phyloP scores from a whole-genome alignment of 2,888 invertebrate species.

The Ormyrus labotus region DNA sequence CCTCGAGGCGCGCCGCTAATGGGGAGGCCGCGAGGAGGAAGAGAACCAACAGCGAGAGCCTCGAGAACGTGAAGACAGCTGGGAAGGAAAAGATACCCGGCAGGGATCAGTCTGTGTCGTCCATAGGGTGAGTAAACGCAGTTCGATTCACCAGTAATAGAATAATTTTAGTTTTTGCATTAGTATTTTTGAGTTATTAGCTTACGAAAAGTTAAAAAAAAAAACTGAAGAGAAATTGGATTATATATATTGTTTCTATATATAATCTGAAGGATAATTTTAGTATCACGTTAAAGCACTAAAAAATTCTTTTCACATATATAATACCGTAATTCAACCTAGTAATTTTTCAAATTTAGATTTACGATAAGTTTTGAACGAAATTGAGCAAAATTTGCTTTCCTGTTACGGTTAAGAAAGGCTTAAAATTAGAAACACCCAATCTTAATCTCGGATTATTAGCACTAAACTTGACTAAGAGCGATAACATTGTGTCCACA shows the following conservation, averaged over 20 bases:
- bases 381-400: too few species aligned
- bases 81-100: conserved; percentile 9
- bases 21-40: background rate
- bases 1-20: conserved; percentile 7
- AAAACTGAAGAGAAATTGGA: too few species aligned
- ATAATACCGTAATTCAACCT: too few species aligned
- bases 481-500: conserved; percentile 37
- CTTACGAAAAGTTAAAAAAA: too few species aligned
- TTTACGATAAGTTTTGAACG: too few species aligned
- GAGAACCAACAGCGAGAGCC: conserved; percentile 33
- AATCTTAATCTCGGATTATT: conserved; percentile 10
- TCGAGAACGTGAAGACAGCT: background rate
- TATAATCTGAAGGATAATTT: background rate
- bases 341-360: too few species aligned
- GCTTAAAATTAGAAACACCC: background rate
- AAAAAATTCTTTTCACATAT: too few species aligned
- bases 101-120: conserved; percentile 18
- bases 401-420: too few species aligned
- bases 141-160: background rate
- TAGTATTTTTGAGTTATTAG: too few species aligned
- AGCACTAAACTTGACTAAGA: background rate
- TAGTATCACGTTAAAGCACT: too few species aligned
- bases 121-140: conserved; percentile 33
- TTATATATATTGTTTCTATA: too few species aligned
- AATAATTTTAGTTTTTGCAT: too few species aligned